Base-by-base conservation (phyloP, 2,113 vertebrate species). In the Amphiprion percula region DNA sequence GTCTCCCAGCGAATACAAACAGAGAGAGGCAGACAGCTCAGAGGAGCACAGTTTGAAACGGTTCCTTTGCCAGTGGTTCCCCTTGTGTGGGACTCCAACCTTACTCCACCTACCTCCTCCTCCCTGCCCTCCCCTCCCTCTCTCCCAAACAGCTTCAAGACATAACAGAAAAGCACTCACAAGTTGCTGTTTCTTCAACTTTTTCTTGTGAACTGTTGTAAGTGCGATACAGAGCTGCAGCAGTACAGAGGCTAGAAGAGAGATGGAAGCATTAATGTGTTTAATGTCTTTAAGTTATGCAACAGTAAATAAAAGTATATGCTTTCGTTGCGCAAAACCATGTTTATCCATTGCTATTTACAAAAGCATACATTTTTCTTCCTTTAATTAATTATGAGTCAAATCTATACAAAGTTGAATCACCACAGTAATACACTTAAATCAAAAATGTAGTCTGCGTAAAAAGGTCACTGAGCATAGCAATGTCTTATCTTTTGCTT, bases 81-180 rank as follows among this genome's bases (percentile, higher is more conserved):
- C 71, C 90, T 90, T 89, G 87, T 88, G 88, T 79, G 83, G 82
- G 82, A 90, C 87, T 90, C 89, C 82, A 89, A 84, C 90, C 84
- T 90, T 86, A 82, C 90, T 90, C 85, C 85, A 86, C 87, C 88
- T 89, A 87, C 88, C 85, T 82, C 87, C 84, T 76, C 81, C 80
- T 67, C 77, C 71, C 88, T 69, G 54, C 80, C 62, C 74, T 81
- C 83, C 77, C 80, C 88, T 86, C 87, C 74, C 90, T 70, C 75
- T 64, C 73, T 79, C 66, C 73, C 61, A 74, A 80, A 83, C 83
- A 82, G 87, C 85, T 84, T 66, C 81, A 86, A 85, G 89, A 90
- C 87, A 79, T 70, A 86, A 67, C 68, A 84, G 63, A 85, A 60
- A 82, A 69, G 60, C 64, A 56, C 71, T 78, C 65, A 78, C 44